These are phyloP conservation scores for Sesamia nonagrioides DNA, from an alignment of 1,140 invertebrate genomes.

Conservation along the genomic window DNA sequence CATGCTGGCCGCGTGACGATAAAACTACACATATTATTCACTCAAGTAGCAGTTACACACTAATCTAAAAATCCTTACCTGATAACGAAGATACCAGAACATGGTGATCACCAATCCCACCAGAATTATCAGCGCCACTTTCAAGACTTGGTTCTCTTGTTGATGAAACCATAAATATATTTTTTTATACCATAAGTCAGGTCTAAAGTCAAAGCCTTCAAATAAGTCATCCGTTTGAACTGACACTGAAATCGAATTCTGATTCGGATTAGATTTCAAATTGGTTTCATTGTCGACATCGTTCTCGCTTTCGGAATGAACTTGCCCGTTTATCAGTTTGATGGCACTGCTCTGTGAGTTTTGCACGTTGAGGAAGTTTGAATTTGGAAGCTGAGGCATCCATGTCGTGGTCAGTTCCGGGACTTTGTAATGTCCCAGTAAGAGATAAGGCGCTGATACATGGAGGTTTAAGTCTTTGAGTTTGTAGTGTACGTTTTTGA, in stretches of 20 bases:
- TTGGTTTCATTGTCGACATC: slow-evolving; percentile 83
- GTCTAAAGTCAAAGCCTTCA: slow-evolving; percentile 71
- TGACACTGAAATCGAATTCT: slow-evolving; percentile 77
- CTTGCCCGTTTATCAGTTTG: slow-evolving; percentile 79
- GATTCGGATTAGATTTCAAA: slow-evolving; percentile 76
- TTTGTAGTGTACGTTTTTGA: slow-evolving; percentile 85
- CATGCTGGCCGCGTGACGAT: slow-evolving; percentile 28
- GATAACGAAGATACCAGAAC: slow-evolving; percentile 91
- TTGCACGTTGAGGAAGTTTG: slow-evolving; percentile 65
- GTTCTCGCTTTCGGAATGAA: slow-evolving; percentile 67
- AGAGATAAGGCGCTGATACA: slow-evolving; percentile 82
- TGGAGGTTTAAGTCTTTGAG: slow-evolving; percentile 81
- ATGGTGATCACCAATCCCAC: slow-evolving; percentile 90
- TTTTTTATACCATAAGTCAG: slow-evolving; percentile 79
- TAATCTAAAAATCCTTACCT: slow-evolving; percentile 73
- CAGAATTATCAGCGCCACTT: slow-evolving; percentile 90
- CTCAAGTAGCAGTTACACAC: too few species aligned
- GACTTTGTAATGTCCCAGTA: slow-evolving; percentile 93
- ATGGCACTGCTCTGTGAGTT: slow-evolving; percentile 61
- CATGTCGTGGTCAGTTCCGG: slow-evolving; percentile 88
- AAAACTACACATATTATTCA: not conserved
- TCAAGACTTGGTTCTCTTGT: slow-evolving; percentile 91
- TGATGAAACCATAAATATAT: slow-evolving; percentile 89
- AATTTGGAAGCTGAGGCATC: slow-evolving; percentile 76
- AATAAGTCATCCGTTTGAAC: slow-evolving; percentile 84